A percentile compares a stretch with the other conserved stretches of the same genome.
These are phyloP conservation scores for Camelus bactrianus DNA, from an alignment of 2,113 vertebrate genomes.

Conservation along the genomic window DNA sequence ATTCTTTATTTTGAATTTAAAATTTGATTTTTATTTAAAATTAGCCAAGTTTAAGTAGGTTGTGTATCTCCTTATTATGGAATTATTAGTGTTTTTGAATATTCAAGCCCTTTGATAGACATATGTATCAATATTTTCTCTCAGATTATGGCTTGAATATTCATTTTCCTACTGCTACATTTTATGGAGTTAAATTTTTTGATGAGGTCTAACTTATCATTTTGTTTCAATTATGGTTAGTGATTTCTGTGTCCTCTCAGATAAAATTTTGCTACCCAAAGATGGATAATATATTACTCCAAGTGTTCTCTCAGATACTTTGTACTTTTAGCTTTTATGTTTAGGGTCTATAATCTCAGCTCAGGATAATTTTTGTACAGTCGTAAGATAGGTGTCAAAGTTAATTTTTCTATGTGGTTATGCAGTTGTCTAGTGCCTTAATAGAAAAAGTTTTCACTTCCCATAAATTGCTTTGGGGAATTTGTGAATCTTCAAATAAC, in stretches of 20 bases:
- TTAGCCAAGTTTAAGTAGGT: background rate
- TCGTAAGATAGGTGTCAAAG: background rate
- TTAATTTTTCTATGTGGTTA: background rate
- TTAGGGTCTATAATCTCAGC: background rate
- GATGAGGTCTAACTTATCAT: background rate
- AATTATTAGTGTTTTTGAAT: background rate
- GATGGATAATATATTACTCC: background rate
- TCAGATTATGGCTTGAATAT: background rate
- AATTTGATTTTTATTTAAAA: background rate
- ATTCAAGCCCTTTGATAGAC: background rate
- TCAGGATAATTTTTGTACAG: background rate
- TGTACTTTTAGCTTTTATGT: background rate
- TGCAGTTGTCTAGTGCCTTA: background rate
- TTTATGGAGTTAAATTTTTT: background rate
- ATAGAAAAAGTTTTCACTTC: background rate
- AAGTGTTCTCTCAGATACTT: background rate
- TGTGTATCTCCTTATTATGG: background rate
- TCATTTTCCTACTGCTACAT: background rate
- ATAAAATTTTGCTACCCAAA: background rate
- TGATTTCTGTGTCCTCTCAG: background rate
- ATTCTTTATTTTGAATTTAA: background rate
- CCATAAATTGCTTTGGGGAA: background rate
- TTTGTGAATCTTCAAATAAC: background rate
- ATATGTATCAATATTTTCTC: background rate
- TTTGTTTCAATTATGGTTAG: background rate